Base-by-base conservation (phyloP, 2,888 invertebrate species). In the Ryuthela nishihirai region DNA sequence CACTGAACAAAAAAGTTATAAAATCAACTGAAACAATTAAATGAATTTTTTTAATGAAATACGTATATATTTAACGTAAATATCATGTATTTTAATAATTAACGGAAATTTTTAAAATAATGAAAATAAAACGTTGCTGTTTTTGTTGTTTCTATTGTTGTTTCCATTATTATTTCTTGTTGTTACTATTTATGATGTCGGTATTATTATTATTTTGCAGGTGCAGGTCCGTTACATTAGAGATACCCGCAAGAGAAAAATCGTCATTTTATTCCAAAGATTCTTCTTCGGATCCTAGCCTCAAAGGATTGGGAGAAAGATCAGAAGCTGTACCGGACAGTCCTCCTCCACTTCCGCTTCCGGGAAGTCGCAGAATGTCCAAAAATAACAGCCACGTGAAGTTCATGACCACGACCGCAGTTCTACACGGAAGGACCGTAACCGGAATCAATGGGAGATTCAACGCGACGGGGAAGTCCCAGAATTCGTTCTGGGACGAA, bases 341-440 rank as follows among this genome's bases (percentile, higher is more conserved):
- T 25, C 52, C 54, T 10, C 42, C 59, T 4, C 26, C 50, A 10
- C 44, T 47, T n/a, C n/a, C 46, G n/a, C 49, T 48, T 12, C 58
- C 58, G 24, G 42, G 40, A 35, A 46, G 54, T 7, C 40, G 60
- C 12, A 29, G 60, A n/a, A 54, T 43, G 29, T 59, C 59, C 15
- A 42, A 42, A 20, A 46, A 20, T 26, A 56, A 49, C 39, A 54
- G 52, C 45, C 63, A 63, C 34, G 63, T 63, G 44, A 63, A 55
- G 44, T 63, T 63, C 36, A 48, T 63, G 60, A 63, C 63, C 15
- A 62, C 62, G 15, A 48, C 63, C 17, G 63, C 60, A 6, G 40
- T 63, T 25, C 42, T 49, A 15, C 62, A 62, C 48, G 59, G 54
- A 15, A 32, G 52, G 29, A 52, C 54, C n/a, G 46, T 54, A 26